A percentile compares a stretch with the other conserved stretches of the same genome.
phyloP scores from a whole-genome alignment of 2,888 invertebrate genomes.

The Molorchus minor region DNA sequence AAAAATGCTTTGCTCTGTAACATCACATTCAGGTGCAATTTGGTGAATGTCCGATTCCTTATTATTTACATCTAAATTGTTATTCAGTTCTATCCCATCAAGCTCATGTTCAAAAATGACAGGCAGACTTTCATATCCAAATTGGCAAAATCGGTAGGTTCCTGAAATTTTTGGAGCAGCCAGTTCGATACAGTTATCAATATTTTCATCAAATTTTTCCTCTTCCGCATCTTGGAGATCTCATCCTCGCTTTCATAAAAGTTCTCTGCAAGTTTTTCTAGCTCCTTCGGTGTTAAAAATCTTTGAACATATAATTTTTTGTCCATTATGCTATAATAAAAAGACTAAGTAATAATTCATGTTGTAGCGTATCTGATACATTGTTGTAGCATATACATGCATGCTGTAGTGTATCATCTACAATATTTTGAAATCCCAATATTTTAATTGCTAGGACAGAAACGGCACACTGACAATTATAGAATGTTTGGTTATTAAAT shows the following conservation, averaged over 20 bases:
- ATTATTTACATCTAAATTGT: background rate
- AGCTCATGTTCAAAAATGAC: background rate
- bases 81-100: background rate
- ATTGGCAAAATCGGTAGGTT: background rate
- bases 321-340: background rate
- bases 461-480: too few species aligned
- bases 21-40: slow-evolving; percentile 3
- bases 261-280: slow-evolving; percentile 3
- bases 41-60: background rate
- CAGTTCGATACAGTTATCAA: slow-evolving; percentile 1
- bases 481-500: too few species aligned
- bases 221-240: slow-evolving; percentile 2
- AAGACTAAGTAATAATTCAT: slow-evolving; percentile 3
- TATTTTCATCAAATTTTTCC: slow-evolving; percentile 9
- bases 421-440: too few species aligned
- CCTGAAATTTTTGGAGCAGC: slow-evolving; percentile 11
- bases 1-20: slow-evolving; percentile 2
- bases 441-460: too few species aligned
- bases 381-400: too few species aligned
- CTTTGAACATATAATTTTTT: background rate
- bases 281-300: background rate
- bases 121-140: background rate
- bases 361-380: slow-evolving; percentile 1
- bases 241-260: slow-evolving; percentile 13
- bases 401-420: too few species aligned